A percentile compares a stretch with the other conserved stretches of the same genome.
Evolutionary conservation across 2,113 vertebrate species (phyloP).

Genomic region (Emydura subglobosa): DNA sequence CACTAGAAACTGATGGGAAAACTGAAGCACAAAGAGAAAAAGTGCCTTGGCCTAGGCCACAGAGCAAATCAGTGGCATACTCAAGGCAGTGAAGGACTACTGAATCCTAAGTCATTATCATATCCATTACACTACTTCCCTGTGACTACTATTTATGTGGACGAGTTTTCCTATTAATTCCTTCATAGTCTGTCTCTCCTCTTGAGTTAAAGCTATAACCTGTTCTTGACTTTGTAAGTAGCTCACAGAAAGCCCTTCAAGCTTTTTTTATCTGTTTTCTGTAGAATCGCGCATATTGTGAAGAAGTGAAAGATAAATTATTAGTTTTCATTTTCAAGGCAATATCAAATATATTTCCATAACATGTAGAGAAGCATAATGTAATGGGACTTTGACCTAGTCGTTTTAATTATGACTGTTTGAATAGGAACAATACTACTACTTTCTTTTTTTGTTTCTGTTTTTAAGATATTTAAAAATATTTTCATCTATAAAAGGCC

Average conservation of each 20-base stretch:
- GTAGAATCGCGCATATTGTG: neutral
- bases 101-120: neutral
- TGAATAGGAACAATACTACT: neutral
- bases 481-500: neutral
- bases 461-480: neutral
- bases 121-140: rapidly evolving
- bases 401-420: neutral
- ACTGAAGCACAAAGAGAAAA: neutral
- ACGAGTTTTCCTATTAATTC: neutral
- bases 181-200: neutral
- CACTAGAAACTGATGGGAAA: neutral
- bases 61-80: neutral
- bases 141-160: rapidly evolving
- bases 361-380: neutral
- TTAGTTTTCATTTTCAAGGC: neutral
- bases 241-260: neutral
- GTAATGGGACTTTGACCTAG: neutral
- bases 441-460: too few species aligned
- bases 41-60: neutral
- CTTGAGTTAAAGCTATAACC: neutral
- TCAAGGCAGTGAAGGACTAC: neutral
- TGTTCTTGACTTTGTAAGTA: neutral
- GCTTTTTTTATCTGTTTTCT: neutral
- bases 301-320: neutral
- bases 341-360: neutral